These are phyloP conservation scores for Drosophila mimetica DNA, from an alignment of 2,888 invertebrate genomes.

Conservation along the genomic window DNA sequence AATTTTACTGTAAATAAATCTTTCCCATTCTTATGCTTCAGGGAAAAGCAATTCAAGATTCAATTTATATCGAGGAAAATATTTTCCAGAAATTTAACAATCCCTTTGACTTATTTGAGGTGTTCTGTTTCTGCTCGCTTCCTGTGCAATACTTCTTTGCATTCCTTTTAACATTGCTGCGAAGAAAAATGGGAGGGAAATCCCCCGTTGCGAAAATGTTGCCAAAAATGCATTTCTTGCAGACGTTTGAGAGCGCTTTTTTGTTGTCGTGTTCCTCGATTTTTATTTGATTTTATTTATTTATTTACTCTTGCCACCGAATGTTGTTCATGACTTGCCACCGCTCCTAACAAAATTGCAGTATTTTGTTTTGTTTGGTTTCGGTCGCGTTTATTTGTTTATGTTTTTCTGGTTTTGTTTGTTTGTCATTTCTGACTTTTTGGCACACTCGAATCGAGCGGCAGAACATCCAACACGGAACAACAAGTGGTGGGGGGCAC, in stretches of 20 bases:
- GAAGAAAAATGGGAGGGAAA: neutral
- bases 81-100: slow-evolving; percentile 12
- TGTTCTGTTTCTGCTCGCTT: neutral
- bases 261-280: slow-evolving; percentile 45
- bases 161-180: slow-evolving; percentile 11
- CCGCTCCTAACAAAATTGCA: slow-evolving; percentile 10
- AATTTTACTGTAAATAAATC: neutral
- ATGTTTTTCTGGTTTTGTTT: slow-evolving; percentile 48
- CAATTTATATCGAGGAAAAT: slow-evolving; percentile 2
- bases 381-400: slow-evolving; percentile 22
- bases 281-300: slow-evolving; percentile 63
- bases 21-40: neutral
- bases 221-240: slow-evolving; percentile 31
- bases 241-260: slow-evolving; percentile 4
- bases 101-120: slow-evolving; percentile 17
- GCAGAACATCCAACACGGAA: neutral
- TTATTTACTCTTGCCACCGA: slow-evolving; percentile 46
- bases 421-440: slow-evolving; percentile 40
- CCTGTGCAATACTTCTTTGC: neutral
- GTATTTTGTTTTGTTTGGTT: slow-evolving; percentile 47
- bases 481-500: slow-evolving; percentile 13
- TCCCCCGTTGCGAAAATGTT: slow-evolving; percentile 9
- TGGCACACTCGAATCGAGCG: slow-evolving; percentile 17
- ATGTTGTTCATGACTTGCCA: slow-evolving; percentile 7
- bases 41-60: slow-evolving; percentile 6